Evolutionary conservation across 2,113 vertebrate genomes (phyloP).

Genomic region (Psephotus haematonotus): DNA sequence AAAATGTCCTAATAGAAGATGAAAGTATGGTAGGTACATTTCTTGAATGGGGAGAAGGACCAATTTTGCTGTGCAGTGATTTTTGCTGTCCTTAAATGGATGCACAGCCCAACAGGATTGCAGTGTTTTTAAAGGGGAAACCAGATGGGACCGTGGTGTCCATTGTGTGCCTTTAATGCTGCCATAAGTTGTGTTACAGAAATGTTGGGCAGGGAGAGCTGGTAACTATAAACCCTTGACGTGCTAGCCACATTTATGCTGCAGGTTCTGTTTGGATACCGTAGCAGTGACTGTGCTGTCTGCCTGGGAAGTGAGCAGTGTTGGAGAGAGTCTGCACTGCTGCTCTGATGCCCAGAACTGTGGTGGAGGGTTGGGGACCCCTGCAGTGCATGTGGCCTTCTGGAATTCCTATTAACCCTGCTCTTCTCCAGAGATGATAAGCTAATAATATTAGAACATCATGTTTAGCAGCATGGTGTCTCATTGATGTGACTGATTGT

Average conservation of each 20-base stretch:
- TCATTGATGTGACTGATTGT: background rate
- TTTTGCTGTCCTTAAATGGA: background rate
- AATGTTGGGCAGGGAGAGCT: background rate
- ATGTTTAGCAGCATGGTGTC: background rate
- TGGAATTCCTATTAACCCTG: background rate
- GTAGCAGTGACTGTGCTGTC: background rate
- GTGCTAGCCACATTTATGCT: background rate
- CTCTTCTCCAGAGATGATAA: background rate
- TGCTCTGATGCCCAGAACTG: background rate
- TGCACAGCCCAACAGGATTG: background rate
- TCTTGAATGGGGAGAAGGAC: background rate
- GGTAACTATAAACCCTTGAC: background rate
- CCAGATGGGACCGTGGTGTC: accelerated
- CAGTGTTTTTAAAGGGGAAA: background rate
- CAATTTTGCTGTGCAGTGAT: background rate
- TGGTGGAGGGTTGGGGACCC: background rate
- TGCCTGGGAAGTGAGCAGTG: accelerated
- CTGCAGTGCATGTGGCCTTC: background rate
- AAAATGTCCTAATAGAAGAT: slow-evolving; percentile 74
- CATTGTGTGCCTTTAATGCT: background rate
- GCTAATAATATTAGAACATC: background rate
- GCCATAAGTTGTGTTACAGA: background rate
- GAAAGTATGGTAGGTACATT: slow-evolving; percentile 74
- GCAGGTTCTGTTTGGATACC: background rate
- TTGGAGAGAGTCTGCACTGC: background rate